phyloP scores from a whole-genome alignment of 2,113 vertebrate genomes.

The Garra rufa region DNA sequence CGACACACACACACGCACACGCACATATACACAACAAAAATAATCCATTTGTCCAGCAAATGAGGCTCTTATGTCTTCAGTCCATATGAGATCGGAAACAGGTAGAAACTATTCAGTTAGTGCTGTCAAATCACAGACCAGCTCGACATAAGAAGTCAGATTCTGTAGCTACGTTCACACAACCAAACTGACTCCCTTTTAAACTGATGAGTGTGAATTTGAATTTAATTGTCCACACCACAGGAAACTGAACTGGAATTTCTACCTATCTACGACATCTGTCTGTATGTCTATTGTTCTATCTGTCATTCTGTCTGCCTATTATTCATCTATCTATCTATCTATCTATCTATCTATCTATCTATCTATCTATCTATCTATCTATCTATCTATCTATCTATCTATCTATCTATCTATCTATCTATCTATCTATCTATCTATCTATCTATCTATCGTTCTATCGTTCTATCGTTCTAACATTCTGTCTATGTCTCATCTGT shows the following conservation, averaged over 20 bases:
- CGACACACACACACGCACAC: constrained; percentile 29
- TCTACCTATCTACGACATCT: too few relatives aligned
- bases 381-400: too few relatives aligned
- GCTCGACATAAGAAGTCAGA: neutral
- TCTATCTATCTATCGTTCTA: too few relatives aligned
- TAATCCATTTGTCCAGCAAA: constrained; percentile 64
- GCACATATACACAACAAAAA: constrained; percentile 12
- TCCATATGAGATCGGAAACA: constrained; percentile 27
- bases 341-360: too few relatives aligned
- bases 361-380: too few relatives aligned
- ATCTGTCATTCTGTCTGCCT: too few relatives aligned
- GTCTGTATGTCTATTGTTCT: too few relatives aligned
- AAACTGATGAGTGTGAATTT: neutral
- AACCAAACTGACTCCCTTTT: neutral
- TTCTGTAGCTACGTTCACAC: neutral
- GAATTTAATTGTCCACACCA: neutral
- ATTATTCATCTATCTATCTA: too few relatives aligned
- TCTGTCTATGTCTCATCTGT: too few relatives aligned
- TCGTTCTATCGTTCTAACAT: too few relatives aligned
- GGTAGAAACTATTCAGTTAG: neutral
- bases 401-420: too few relatives aligned
- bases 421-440: too few relatives aligned
- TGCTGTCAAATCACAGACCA: neutral
- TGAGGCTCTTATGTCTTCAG: constrained; percentile 52
- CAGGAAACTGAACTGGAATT: neutral